phyloP scores from a whole-genome alignment of 2,888 invertebrate genomes.

The Pimpla rufipes region DNA sequence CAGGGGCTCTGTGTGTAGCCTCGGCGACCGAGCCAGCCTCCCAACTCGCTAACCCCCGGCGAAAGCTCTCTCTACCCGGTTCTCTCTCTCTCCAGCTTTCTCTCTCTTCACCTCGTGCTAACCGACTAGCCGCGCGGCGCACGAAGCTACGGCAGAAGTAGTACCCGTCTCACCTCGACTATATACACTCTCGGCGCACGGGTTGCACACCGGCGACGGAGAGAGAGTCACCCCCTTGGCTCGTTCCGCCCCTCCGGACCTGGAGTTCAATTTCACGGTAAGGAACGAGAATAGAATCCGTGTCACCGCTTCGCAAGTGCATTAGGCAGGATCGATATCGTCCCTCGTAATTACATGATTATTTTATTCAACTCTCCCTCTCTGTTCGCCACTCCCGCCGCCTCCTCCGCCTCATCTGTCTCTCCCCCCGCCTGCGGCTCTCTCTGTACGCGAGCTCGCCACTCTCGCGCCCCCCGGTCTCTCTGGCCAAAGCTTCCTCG shows the following conservation, averaged over 20 bases:
- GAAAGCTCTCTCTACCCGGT: slow-evolving; percentile 22
- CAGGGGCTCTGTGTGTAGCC: slow-evolving; percentile 19
- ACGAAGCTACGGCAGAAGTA: slow-evolving; percentile 39
- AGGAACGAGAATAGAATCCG: slow-evolving; percentile 66
- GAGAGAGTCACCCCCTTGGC: slow-evolving; percentile 8
- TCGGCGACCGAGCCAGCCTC: slow-evolving; percentile 17
- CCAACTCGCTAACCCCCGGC: slow-evolving; percentile 32
- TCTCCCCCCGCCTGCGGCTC: slow-evolving; percentile 5
- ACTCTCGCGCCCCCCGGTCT: slow-evolving; percentile 33
- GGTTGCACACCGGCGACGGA: slow-evolving; percentile 7
- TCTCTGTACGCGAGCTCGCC: slow-evolving; percentile 11
- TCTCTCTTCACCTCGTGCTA: not conserved
- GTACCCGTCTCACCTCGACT: slow-evolving; percentile 46
- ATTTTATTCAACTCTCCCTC: slow-evolving; percentile 61
- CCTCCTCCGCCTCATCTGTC: slow-evolving; percentile 11
- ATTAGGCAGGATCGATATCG: slow-evolving; percentile 62
- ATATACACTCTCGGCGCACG: not conserved
- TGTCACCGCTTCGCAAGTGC: slow-evolving; percentile 63
- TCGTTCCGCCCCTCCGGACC: slow-evolving; percentile 54
- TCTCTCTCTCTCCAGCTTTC: slow-evolving; percentile 9
- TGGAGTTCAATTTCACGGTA: slow-evolving; percentile 63
- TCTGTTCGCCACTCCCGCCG: slow-evolving; percentile 16
- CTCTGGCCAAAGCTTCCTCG: slow-evolving; percentile 19
- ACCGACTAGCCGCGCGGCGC: slow-evolving; percentile 43
- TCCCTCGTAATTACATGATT: slow-evolving; percentile 65